Conservation (phyloP, 2,113 vertebrate species). For the Anolis carolinensis region DNA sequence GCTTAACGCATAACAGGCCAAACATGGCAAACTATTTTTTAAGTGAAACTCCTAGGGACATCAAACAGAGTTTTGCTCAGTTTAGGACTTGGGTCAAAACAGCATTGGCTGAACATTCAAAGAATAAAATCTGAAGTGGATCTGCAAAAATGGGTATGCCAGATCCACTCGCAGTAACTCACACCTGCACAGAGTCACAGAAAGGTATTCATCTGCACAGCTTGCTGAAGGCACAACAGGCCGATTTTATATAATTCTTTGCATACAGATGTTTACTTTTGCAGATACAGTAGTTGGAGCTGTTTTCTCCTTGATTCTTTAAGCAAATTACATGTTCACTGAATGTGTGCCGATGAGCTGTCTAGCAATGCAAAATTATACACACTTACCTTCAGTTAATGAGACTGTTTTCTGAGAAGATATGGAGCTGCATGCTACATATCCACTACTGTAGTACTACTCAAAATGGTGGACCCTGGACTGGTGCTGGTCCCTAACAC, state of each 20-base stretch:
- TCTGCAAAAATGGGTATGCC: not conserved
- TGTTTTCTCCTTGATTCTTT: not conserved
- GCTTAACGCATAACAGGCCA: conserved; percentile 11
- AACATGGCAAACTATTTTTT: not conserved
- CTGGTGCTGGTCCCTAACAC: no score
- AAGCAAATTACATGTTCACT: not conserved
- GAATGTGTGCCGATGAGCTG: not conserved
- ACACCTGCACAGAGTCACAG: not conserved
- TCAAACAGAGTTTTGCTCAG: not conserved
- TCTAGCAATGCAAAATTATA: not conserved
- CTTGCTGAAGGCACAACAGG: not conserved
- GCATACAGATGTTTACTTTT: conserved; percentile 1
- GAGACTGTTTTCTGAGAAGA: not conserved
- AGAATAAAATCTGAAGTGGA: conserved; percentile 4
- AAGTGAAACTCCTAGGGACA: conserved; percentile 14
- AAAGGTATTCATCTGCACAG: conserved; percentile 6
- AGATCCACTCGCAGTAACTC: not conserved
- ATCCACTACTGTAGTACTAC: not conserved
- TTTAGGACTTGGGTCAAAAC: not conserved
- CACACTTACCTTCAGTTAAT: not conserved
- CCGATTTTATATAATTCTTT: not conserved
- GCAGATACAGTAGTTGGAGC: not conserved
- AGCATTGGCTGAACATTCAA: conserved; percentile 31
- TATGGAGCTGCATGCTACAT: not conserved
- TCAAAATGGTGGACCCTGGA: no score